A percentile compares a stretch with the other conserved stretches of the same genome.
These are phyloP conservation scores for Solenodon paradoxus DNA, from an alignment of 2,113 vertebrate species.

Conservation along the genomic window DNA sequence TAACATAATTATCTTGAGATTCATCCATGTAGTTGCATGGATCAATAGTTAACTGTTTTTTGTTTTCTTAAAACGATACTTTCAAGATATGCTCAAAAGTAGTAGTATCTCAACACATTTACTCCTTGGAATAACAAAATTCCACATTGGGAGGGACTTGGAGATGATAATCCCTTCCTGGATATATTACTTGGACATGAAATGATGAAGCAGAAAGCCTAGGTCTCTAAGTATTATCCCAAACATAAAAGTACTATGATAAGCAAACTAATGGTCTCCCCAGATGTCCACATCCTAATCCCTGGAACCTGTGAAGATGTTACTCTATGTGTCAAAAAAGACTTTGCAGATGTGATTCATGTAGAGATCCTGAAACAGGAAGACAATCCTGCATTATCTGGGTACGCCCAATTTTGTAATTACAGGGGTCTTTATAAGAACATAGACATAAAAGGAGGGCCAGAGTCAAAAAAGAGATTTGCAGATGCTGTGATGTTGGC, in stretches of 20 bases:
- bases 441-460: background rate
- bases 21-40: background rate
- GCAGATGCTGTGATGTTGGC: background rate
- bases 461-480: background rate
- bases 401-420: background rate
- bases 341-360: background rate
- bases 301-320: background rate
- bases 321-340: background rate
- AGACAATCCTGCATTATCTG: background rate
- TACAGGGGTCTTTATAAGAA: background rate
- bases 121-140: background rate
- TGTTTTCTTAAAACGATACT: background rate
- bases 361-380: background rate
- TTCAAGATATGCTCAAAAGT: background rate
- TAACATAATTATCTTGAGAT: background rate
- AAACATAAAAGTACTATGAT: background rate
- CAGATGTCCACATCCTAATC: background rate
- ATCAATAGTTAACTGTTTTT: background rate
- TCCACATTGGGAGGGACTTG: background rate
- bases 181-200: background rate
- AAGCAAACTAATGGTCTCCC: background rate
- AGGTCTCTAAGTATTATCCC: background rate
- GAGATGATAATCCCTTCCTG: background rate
- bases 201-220: background rate
- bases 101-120: background rate